Evolutionary conservation across 2,888 invertebrate species (phyloP).

Genomic region (Tipula unca): DNA sequence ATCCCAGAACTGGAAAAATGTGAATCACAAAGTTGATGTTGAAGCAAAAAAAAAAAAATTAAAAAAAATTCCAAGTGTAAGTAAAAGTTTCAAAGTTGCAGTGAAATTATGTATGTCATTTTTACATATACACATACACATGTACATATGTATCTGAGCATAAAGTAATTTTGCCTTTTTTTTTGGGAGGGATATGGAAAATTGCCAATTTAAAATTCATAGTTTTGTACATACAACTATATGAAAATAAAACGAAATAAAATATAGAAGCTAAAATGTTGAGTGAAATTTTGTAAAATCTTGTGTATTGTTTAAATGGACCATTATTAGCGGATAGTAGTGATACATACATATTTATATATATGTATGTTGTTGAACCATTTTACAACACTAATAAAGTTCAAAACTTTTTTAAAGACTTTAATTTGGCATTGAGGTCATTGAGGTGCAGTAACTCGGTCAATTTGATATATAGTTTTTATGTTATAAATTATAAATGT

Average conservation of each 20-base stretch:
- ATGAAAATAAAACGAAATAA: not conserved
- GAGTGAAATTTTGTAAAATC: not conserved
- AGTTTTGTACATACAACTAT: not conserved
- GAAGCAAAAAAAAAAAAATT: not conserved
- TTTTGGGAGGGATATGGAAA: not conserved
- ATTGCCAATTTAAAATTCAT: slow-evolving; percentile 8
- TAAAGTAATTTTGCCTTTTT: not conserved
- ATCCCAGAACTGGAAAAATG: not conserved
- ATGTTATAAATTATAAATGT: not conserved
- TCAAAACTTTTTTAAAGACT: not conserved
- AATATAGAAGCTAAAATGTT: not conserved
- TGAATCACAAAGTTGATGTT: not conserved
- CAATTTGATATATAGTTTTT: not conserved
- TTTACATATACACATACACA: not conserved
- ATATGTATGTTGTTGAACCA: not conserved
- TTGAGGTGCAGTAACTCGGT: not conserved
- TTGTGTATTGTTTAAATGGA: not conserved
- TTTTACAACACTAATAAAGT: not conserved
- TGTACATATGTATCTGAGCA: not conserved
- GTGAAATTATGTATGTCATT: not conserved
- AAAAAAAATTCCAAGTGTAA: not conserved
- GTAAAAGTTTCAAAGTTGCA: not conserved
- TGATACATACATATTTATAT: not conserved
- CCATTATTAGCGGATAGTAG: not conserved
- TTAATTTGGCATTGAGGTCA: not conserved